phyloP scores from a whole-genome alignment of 2,113 vertebrate species.

The Drymodes brunneopygia region DNA sequence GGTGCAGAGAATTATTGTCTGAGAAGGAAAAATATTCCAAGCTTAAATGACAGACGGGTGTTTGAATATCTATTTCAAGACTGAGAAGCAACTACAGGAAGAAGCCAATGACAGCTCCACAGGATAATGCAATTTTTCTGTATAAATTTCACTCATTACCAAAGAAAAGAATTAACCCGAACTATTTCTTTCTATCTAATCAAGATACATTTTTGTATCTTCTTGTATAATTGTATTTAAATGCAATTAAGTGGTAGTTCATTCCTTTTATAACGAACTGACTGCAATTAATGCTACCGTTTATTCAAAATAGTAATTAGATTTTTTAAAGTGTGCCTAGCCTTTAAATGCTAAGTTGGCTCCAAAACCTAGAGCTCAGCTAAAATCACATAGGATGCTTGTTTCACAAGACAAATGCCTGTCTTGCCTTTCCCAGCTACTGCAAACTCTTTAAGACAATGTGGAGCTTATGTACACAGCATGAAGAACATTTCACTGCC shows the following conservation, averaged over 20 bases:
- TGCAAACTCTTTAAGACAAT: background rate
- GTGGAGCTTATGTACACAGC: background rate
- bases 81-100: constrained; percentile 26
- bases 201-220: constrained; percentile 59
- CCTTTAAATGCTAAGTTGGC: constrained; percentile 52
- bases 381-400: background rate
- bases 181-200: constrained; percentile 44
- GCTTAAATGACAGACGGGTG: constrained; percentile 33
- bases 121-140: constrained; percentile 32
- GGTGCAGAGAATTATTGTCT: constrained; percentile 50
- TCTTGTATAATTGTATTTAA: constrained; percentile 4
- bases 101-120: constrained; percentile 25
- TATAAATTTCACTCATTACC: constrained; percentile 36
- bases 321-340: constrained; percentile 42
- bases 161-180: constrained; percentile 27
- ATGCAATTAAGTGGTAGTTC: constrained; percentile 63
- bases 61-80: constrained; percentile 37
- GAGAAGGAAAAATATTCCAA: constrained; percentile 49
- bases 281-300: constrained; percentile 58
- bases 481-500: background rate
- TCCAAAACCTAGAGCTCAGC: constrained; percentile 15
- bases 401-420: background rate
- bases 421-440: background rate
- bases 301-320: constrained; percentile 60
- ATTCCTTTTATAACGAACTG: constrained; percentile 48